These are phyloP conservation scores for Macrophya annulata DNA, from an alignment of 2,888 invertebrate species.

Conservation along the genomic window DNA sequence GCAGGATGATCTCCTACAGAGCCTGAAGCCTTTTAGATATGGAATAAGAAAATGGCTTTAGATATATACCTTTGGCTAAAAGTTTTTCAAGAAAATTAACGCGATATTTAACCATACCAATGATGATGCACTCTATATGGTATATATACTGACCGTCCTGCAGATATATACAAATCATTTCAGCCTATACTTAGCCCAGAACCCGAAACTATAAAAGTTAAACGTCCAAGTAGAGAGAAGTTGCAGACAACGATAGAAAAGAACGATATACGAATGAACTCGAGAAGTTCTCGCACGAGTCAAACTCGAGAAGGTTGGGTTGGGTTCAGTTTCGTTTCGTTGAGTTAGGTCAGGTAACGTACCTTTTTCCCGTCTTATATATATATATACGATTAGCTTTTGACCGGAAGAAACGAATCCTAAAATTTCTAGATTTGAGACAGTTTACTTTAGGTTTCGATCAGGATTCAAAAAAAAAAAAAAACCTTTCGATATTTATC, in stretches of 20 bases:
- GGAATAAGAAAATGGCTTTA: background rate
- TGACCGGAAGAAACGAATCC: background rate
- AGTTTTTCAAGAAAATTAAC: conserved; percentile 8
- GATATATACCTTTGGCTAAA: background rate
- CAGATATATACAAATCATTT: conserved; percentile 37
- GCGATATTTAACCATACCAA: background rate
- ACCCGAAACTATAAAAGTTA: conserved; percentile 28
- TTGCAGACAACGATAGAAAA: background rate
- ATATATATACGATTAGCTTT: conserved; percentile 36
- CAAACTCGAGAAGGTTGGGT: conserved; percentile 9
- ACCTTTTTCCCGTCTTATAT: conserved; percentile 17
- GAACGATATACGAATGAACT: conserved; percentile 2
- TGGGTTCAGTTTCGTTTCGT: background rate
- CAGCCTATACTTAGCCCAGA: conserved; percentile 9
- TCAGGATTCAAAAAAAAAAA: no score
- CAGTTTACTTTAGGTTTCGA: no score
- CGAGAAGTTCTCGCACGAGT: conserved; percentile 21
- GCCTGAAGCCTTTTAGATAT: background rate
- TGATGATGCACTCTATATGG: background rate
- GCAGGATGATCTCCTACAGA: background rate
- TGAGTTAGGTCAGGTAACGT: conserved; percentile 25
- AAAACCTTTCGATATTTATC: background rate
- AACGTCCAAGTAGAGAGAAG: conserved; percentile 19
- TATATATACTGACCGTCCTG: background rate
- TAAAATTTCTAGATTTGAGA: background rate